phyloP scores from a whole-genome alignment of 2,113 vertebrate genomes.

The Ellobius talpinus region DNA sequence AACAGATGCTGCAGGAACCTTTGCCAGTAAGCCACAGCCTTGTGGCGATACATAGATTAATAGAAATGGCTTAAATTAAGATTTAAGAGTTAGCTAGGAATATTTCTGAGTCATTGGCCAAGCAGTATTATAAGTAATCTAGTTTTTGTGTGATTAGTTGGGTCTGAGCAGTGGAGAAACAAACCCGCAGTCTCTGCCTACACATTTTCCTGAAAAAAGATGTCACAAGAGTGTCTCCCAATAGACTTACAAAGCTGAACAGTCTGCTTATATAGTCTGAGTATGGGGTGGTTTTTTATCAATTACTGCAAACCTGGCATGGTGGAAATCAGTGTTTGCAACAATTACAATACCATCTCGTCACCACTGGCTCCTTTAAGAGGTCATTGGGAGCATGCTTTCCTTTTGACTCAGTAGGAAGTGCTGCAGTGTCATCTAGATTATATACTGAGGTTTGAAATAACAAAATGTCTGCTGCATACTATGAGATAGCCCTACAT shows the following conservation, averaged over 20 bases:
- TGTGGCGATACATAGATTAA: too few species aligned
- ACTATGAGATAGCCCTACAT: background rate
- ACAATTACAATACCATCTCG: background rate
- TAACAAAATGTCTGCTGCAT: background rate
- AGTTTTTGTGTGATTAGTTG: too few species aligned
- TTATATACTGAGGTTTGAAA: background rate
- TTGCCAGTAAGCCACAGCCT: too few species aligned
- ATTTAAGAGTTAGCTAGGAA: too few species aligned
- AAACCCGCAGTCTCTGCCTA: too few species aligned
- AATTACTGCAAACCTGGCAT: background rate
- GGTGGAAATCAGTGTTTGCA: background rate
- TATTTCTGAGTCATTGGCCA: too few species aligned
- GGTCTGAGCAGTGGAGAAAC: too few species aligned
- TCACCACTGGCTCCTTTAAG: background rate
- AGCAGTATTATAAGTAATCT: too few species aligned
- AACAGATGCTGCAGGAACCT: too few species aligned
- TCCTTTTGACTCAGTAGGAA: background rate
- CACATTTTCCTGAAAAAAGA: background rate
- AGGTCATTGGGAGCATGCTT: background rate
- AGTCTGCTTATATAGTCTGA: background rate
- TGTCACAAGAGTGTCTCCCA: background rate
- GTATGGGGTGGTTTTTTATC: background rate
- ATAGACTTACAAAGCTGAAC: too few species aligned
- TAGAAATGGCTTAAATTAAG: too few species aligned
- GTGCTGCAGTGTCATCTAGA: background rate